Evolutionary conservation across 1,140 invertebrate genomes (phyloP).

Genomic region (Adoxophyes honmai): DNA sequence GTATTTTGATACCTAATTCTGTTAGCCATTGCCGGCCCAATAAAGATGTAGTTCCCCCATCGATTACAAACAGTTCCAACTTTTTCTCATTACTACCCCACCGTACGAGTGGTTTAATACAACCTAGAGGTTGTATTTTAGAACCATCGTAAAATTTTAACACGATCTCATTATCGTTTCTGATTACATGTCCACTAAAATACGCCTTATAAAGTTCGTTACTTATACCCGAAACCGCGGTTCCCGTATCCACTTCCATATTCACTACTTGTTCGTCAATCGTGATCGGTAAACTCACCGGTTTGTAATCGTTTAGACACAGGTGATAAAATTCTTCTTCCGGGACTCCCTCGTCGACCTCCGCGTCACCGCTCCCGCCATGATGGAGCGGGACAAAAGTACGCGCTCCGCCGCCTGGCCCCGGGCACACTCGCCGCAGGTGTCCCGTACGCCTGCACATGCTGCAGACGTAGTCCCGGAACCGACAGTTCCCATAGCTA

Average conservation of each 20-base stretch:
- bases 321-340: background rate
- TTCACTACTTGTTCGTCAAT: slow-evolving; percentile 20
- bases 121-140: slow-evolving; percentile 18
- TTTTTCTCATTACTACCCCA: slow-evolving; percentile 1
- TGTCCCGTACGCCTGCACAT: background rate
- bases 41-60: slow-evolving; percentile 24
- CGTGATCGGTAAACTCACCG: slow-evolving; percentile 21
- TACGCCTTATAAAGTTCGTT: slow-evolving; percentile 18
- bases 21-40: slow-evolving; percentile 21
- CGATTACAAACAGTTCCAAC: slow-evolving; percentile 27
- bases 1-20: slow-evolving; percentile 18
- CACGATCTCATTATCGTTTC: slow-evolving; percentile 17
- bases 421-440: slow-evolving; percentile 3
- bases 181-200: slow-evolving; percentile 14
- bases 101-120: slow-evolving; percentile 1
- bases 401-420: too few relatives aligned
- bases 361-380: too few relatives aligned
- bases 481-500: background rate
- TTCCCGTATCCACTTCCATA: slow-evolving; percentile 36
- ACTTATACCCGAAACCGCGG: slow-evolving; percentile 33
- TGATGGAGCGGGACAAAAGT: too few relatives aligned
- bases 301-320: slow-evolving; percentile 22
- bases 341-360: background rate
- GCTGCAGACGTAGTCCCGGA: background rate
- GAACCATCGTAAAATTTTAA: slow-evolving; percentile 33